Conservation (phyloP, 2,113 vertebrate species). For the Sapajus apella region DNA sequence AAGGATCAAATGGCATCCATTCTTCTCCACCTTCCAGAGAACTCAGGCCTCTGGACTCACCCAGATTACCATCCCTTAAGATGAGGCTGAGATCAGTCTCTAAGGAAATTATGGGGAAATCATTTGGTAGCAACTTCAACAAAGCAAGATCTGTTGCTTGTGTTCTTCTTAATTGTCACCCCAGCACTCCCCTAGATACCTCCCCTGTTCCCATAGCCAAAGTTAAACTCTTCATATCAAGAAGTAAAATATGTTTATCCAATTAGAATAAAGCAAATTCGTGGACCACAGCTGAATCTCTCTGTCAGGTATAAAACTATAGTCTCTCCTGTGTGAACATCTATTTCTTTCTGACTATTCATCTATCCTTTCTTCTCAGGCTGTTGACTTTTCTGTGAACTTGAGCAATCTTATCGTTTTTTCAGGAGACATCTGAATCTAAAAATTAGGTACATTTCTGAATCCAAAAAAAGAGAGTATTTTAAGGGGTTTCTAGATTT, state of each 20-base stretch:
- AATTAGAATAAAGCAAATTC: neutral
- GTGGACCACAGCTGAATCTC: neutral
- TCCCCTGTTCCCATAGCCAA: neutral
- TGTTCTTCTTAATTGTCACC: neutral
- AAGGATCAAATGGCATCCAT: neutral
- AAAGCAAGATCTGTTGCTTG: neutral
- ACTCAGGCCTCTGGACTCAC: neutral
- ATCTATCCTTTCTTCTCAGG: neutral
- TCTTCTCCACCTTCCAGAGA: neutral
- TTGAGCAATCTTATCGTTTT: neutral
- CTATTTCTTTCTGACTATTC: neutral
- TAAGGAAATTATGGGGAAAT: neutral
- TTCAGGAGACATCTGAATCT: neutral
- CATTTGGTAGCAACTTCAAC: neutral
- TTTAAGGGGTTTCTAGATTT: neutral
- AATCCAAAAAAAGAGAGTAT: neutral
- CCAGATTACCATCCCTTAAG: neutral
- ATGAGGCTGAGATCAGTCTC: neutral
- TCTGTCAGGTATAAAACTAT: neutral
- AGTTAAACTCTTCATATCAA: slow-evolving; percentile 3
- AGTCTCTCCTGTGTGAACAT: neutral
- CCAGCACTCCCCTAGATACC: neutral
- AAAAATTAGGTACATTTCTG: neutral
- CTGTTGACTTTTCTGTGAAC: neutral
- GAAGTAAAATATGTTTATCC: neutral